Conservation (phyloP, 2,113 vertebrate species). For the Colaptes auratus region DNA sequence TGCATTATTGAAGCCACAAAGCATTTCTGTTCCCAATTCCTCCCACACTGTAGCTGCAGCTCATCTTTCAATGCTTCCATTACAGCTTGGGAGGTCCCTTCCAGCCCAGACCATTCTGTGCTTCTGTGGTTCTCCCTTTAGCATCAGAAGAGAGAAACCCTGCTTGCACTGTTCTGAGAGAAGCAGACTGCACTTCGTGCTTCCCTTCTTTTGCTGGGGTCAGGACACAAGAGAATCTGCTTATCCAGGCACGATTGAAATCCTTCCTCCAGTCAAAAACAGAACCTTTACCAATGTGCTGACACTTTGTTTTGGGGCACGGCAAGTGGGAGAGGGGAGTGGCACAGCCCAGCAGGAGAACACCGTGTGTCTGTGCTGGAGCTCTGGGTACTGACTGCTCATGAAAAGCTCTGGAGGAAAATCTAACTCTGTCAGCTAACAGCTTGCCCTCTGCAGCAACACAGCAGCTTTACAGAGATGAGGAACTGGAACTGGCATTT, state of each 20-base stretch:
- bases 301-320: not conserved
- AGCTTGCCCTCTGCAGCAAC: not conserved
- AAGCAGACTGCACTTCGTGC: too few relatives aligned
- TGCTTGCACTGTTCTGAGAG: accelerated
- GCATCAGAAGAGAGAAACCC: not conserved
- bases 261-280: not conserved
- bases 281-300: not conserved
- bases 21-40: too few relatives aligned
- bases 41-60: too few relatives aligned
- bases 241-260: not conserved
- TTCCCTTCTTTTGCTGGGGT: too few relatives aligned
- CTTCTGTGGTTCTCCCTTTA: not conserved
- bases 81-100: too few relatives aligned
- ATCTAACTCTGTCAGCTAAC: not conserved
- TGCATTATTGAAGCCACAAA: too few relatives aligned
- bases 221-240: not conserved
- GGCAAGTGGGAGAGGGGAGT: not conserved
- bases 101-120: too few relatives aligned
- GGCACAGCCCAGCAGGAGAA: not conserved
- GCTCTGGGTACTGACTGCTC: not conserved
- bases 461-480: not conserved
- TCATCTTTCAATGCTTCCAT: too few relatives aligned
- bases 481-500: not conserved
- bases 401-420: not conserved
- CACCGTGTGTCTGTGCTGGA: not conserved